These are phyloP conservation scores for Lypha dubia DNA, from an alignment of 2,888 invertebrate species.

Conservation along the genomic window DNA sequence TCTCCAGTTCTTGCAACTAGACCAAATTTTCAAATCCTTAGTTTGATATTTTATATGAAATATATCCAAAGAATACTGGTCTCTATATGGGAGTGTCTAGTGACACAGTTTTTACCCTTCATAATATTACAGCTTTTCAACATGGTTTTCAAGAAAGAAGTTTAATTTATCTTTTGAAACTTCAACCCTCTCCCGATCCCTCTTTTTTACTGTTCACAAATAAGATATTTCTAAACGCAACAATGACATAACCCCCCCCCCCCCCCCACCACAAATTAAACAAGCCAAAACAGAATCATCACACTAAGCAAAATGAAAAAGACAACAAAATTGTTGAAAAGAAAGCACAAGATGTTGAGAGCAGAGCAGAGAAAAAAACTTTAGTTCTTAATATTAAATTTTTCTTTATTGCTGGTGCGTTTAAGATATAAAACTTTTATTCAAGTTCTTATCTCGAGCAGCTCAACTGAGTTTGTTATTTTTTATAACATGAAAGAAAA, in stretches of 20 bases:
- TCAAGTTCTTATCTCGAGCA: constrained; percentile 55
- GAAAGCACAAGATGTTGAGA: constrained; percentile 6
- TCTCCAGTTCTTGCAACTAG: too few relatives aligned
- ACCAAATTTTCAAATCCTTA: too few relatives aligned
- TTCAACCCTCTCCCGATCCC: neutral
- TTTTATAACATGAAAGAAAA: neutral
- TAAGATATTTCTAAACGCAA: neutral
- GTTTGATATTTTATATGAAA: too few relatives aligned
- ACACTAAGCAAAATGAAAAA: neutral
- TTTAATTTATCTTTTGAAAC: neutral
- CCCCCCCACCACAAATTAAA: constrained; percentile 35
- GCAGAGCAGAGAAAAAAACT: constrained; percentile 34
- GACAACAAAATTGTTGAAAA: constrained; percentile 18
- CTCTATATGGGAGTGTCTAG: too few relatives aligned
- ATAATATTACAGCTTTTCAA: neutral
- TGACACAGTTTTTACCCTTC: neutral
- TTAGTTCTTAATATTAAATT: constrained; percentile 51
- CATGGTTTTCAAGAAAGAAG: neutral
- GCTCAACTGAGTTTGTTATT: constrained; percentile 39
- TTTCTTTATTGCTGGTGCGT: constrained; percentile 27
- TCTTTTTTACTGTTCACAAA: neutral
- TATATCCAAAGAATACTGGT: too few relatives aligned
- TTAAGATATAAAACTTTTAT: constrained; percentile 49
- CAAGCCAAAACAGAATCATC: neutral
- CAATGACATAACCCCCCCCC: constrained; percentile 4